phyloP scores from a whole-genome alignment of 2,888 invertebrate genomes.

The Ommatoiulus sabulosus region DNA sequence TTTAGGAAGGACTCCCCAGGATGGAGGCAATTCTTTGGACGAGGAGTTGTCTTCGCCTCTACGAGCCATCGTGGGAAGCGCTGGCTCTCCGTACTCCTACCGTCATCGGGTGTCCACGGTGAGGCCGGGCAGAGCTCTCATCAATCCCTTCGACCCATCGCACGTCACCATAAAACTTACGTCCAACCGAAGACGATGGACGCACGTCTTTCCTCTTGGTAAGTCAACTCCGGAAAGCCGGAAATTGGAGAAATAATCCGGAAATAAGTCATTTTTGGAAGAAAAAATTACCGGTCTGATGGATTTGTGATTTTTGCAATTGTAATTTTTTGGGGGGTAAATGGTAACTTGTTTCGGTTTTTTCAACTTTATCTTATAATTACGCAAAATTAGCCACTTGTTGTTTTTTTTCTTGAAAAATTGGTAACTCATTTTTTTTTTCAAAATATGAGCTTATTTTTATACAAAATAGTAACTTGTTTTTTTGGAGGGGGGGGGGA shows the following conservation, averaged over 20 bases:
- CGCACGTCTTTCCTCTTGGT: constrained; percentile 97
- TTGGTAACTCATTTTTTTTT: too few relatives aligned
- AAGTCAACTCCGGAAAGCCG: constrained; percentile 54
- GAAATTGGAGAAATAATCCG: too few relatives aligned
- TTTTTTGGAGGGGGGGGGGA: background rate
- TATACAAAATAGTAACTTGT: too few relatives aligned
- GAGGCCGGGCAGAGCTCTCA: constrained; percentile 85
- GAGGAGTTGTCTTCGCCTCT: constrained; percentile 58
- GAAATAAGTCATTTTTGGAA: too few relatives aligned
- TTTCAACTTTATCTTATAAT: too few relatives aligned
- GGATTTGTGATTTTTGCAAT: too few relatives aligned
- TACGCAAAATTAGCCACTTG: too few relatives aligned
- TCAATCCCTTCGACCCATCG: constrained; percentile 98
- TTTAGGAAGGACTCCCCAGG: constrained; percentile 29
- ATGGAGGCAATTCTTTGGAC: constrained; percentile 56
- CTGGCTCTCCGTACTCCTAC: constrained; percentile 61
- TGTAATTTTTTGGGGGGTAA: too few relatives aligned
- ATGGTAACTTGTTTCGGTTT: too few relatives aligned
- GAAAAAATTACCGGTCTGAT: too few relatives aligned
- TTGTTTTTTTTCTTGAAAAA: too few relatives aligned
- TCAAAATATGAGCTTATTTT: too few relatives aligned
- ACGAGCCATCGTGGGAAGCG: constrained; percentile 62
- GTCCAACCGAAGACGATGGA: constrained; percentile 95
- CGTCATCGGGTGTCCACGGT: constrained; percentile 57
- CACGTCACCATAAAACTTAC: constrained; percentile 96